Evolutionary conservation across 2,888 invertebrate species (phyloP), one percentile per base, ranked within the genome.

Genomic region (Drosophila antonietae): DNA sequence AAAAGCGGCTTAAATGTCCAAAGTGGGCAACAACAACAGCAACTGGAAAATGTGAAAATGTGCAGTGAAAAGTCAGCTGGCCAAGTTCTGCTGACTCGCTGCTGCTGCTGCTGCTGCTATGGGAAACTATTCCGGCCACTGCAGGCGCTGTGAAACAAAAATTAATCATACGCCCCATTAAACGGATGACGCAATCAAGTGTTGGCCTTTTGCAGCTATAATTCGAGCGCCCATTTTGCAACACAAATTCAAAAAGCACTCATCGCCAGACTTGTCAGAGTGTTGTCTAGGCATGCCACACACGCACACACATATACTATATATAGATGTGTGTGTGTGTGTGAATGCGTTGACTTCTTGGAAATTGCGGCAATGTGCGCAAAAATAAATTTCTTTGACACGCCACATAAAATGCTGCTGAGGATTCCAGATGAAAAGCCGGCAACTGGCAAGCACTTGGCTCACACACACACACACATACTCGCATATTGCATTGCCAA

Each of bases 1-100:
- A 88, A 89, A 89, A 83, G 90, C 90, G 83, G 88, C 89, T 87
- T 89, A 88, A 89, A 87, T 89, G 87, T 89, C 87, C 87, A 89
- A 87, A 89, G 89, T 87, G 89, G 87, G 83, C 81, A 80, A 88
- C 88, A 83, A 85, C 84, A 78, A 64, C 88, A 83, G 82, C 84
- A 73, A 60, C 72, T 87, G 89, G 80, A 88, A 86, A 88, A 83
- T 84, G 83, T 85, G 89, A 87, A 85, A 90, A 90, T 89, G 86
- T 88, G 78, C 79, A 90, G 80, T 81, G 88, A 90, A 86, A 88
- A 90, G 89, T 83, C 80, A 82, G 81, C 82, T 78, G 83, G 81
- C 75, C 82, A 79, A 78, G 75, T 80, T 79, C 82, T 78, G 47
- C 28, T 28, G 28, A 28, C 28, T 2, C 3, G 23, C 12, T 28